Conservation (phyloP, 1,140 invertebrate genomes). For the Apis dorsata region DNA sequence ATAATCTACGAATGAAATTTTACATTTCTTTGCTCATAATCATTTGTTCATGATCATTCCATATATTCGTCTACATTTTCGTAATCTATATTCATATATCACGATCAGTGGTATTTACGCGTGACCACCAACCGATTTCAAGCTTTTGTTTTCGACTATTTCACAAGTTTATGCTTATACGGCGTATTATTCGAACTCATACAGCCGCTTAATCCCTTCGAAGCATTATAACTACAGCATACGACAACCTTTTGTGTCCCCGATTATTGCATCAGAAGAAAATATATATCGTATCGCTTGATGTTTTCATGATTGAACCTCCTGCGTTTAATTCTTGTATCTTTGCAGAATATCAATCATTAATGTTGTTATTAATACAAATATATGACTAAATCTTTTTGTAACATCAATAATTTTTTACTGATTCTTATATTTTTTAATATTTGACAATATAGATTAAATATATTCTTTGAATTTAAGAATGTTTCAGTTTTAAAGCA, state of each 20-base stretch:
- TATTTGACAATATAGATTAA: too few relatives aligned
- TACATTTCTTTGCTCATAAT: conserved; percentile 18
- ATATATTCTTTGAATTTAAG: too few relatives aligned
- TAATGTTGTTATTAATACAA: background rate
- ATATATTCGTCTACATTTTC: background rate
- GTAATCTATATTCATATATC: conserved; percentile 3
- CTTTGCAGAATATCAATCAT: background rate
- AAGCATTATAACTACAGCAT: conserved; percentile 50
- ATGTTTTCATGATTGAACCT: conserved; percentile 22
- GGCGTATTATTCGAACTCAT: conserved; percentile 31
- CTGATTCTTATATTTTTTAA: too few relatives aligned
- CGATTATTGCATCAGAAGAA: conserved; percentile 42
- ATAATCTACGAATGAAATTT: conserved; percentile 41
- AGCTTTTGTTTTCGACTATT: conserved; percentile 51
- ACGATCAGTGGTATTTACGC: conserved; percentile 2
- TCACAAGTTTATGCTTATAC: conserved; percentile 25
- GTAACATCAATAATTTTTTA: too few relatives aligned
- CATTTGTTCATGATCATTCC: background rate
- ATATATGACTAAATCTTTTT: too few relatives aligned
- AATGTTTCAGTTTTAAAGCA: too few relatives aligned
- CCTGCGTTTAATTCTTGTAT: background rate
- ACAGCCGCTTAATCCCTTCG: conserved; percentile 43
- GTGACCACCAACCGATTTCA: background rate
- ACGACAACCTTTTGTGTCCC: conserved; percentile 34
- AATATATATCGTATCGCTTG: conserved; percentile 29